A percentile compares a stretch with the other conserved stretches of the same genome.
Conservation (phyloP, 2,888 invertebrate species). For the Rhagonycha lutea region DNA sequence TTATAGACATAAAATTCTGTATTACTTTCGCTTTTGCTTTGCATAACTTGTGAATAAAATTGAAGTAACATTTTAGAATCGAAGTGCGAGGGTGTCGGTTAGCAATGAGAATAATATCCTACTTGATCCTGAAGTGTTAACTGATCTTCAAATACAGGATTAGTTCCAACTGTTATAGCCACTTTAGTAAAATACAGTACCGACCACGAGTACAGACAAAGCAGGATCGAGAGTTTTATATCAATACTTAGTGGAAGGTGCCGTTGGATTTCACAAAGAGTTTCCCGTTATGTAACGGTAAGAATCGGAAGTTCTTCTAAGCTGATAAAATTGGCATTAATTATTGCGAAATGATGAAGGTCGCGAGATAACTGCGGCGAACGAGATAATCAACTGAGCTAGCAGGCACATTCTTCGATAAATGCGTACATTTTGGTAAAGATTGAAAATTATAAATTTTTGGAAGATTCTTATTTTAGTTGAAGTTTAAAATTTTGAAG, state of each 20-base stretch:
- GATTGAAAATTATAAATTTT: too few relatives aligned
- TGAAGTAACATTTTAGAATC: conserved; percentile 61
- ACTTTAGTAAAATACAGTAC: conserved; percentile 96
- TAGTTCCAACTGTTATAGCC: conserved; percentile 92
- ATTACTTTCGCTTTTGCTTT: neutral
- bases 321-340: too few relatives aligned
- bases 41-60: neutral
- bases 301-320: too few relatives aligned
- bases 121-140: conserved; percentile 90
- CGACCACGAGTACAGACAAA: too few relatives aligned
- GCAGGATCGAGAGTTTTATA: conserved; percentile 92
- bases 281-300: conserved; percentile 98
- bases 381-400: too few relatives aligned
- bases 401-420: too few relatives aligned
- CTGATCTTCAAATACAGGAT: conserved; percentile 90
- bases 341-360: too few relatives aligned
- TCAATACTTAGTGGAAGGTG: conserved; percentile 96
- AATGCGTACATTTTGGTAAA: too few relatives aligned
- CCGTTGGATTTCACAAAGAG: conserved; percentile 95
- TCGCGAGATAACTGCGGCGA: too few relatives aligned
- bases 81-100: conserved; percentile 80
- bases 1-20: neutral
- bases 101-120: conserved; percentile 94
- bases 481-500: too few relatives aligned
- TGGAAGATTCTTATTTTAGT: too few relatives aligned